These are phyloP conservation scores for Epicampocera succincta DNA, from an alignment of 2,888 invertebrate genomes.

Conservation along the genomic window DNA sequence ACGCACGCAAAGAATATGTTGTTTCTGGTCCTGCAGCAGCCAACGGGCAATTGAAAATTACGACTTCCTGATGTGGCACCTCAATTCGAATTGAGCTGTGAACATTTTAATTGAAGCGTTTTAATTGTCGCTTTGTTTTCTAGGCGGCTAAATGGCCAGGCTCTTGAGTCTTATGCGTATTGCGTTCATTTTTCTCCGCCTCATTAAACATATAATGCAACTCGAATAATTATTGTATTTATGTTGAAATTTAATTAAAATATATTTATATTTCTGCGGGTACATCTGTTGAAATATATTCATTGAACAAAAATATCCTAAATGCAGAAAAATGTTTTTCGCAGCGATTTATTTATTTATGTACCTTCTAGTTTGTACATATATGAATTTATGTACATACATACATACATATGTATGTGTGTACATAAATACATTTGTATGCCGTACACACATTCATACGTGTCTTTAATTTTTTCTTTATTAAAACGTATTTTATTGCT, in stretches of 20 bases:
- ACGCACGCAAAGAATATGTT: too few species aligned
- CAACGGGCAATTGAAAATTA: too few species aligned
- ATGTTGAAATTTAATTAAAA: not conserved
- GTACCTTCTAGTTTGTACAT: too few species aligned
- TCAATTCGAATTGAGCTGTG: constrained; percentile 3
- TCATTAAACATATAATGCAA: constrained; percentile 42
- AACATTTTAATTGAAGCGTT: constrained; percentile 31
- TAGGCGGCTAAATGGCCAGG: constrained; percentile 52
- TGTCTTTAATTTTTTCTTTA: constrained; percentile 33
- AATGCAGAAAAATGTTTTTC: too few species aligned
- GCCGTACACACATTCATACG: not conserved
- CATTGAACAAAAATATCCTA: constrained; percentile 52
- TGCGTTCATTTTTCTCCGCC: constrained; percentile 39
- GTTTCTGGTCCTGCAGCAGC: too few species aligned
- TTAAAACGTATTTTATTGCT: constrained; percentile 64
- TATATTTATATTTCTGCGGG: constrained; percentile 19
- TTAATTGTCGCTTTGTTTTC: not conserved
- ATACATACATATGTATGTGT: too few species aligned
- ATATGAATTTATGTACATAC: too few species aligned
- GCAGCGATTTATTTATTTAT: too few species aligned
- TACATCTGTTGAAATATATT: constrained; percentile 45
- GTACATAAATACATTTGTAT: constrained; percentile 11
- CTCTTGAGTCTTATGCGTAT: constrained; percentile 27
- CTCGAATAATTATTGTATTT: constrained; percentile 43
- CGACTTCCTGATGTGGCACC: not conserved